Base-by-base conservation (phyloP, 2,888 invertebrate genomes). In the Asteroscopus sphinx region DNA sequence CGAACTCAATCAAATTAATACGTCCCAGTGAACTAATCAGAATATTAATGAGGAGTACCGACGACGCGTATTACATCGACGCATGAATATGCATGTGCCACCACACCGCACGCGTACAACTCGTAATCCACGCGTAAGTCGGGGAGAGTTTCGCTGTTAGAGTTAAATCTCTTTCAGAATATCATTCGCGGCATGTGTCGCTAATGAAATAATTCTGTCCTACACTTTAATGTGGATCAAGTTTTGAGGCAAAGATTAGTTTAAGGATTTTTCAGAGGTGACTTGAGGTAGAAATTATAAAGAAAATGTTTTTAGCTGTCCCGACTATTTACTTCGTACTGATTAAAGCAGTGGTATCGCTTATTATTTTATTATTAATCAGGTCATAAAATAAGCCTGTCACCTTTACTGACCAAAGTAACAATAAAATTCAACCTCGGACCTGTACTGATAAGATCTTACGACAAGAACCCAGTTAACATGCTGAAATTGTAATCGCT, bases 171-270 rank as follows among this genome's bases (percentile, higher is more conserved):
- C 79, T 79, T 77, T 80, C 53, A 65, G 78, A 76, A 81, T 79
- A 81, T 79, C 74, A 77, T 82, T 84, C 70, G 73, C 58, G 76
- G 80, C 84, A 83, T 77, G 80, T 81, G 83, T 64, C 77, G 73
- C 79, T 82, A 81, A 84, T 83, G 75, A 80, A 80, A 82, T 85
- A 73, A 82, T 80, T 79, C 74, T 73, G 76, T 77, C 71, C 65
- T 68, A 73, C 70, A 68, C 60, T 68, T 71, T 69, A 71, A 68
- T 57, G 53, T 73, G 68, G 71, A 76, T 72, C 68, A 73, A 77
- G 76, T 76, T 79, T 76, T 60, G 42, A 41, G 59, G n/a, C 75
- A 75, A 51, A 71, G 73, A 77, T 59, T 64, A 68, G 25, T 21
- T 26, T 17, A 37, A 2, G 26, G 7, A 2, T 51, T 49, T 26